Percentiles rank a stretch among this genome's conserved stretches.
phyloP scores from a whole-genome alignment of 2,797 vertebrate genomes.

The Poeciliopsis gracilis region DNA sequence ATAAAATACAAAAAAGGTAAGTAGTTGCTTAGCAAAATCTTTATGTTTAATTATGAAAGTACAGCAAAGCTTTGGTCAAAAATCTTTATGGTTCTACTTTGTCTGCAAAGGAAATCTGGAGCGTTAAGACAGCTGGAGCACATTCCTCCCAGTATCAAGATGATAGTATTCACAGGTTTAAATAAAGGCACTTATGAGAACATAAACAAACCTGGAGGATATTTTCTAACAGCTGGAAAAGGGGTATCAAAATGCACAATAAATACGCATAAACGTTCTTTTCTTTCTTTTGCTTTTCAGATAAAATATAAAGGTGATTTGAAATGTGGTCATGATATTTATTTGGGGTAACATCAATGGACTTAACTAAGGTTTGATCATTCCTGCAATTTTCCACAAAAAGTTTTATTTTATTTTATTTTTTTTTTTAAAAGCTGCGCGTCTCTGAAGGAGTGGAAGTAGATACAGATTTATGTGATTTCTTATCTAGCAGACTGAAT shows the following conservation, averaged over 20 bases:
- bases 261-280: constrained; percentile 54
- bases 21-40: constrained; percentile 8
- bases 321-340: background rate
- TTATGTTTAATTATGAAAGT: background rate
- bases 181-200: constrained; percentile 51
- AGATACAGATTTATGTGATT: constrained; percentile 6
- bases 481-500: constrained; percentile 11
- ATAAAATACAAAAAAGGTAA: constrained; percentile 11
- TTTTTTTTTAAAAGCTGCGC: background rate
- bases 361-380: background rate
- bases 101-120: constrained; percentile 13
- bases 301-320: constrained; percentile 27
- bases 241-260: constrained; percentile 55
- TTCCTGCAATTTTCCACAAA: constrained; percentile 1
- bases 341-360: background rate
- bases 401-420: background rate
- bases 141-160: background rate
- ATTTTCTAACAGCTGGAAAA: background rate
- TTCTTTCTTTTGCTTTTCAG: constrained; percentile 21
- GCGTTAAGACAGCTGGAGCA: constrained; percentile 33
- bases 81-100: constrained; percentile 16
- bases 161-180: constrained; percentile 19
- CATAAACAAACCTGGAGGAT: constrained; percentile 8
- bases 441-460: constrained; percentile 11
- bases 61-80: constrained; percentile 56